Evolutionary conservation across 2,113 vertebrate species (phyloP).

Genomic region (Dinomys branickii): DNA sequence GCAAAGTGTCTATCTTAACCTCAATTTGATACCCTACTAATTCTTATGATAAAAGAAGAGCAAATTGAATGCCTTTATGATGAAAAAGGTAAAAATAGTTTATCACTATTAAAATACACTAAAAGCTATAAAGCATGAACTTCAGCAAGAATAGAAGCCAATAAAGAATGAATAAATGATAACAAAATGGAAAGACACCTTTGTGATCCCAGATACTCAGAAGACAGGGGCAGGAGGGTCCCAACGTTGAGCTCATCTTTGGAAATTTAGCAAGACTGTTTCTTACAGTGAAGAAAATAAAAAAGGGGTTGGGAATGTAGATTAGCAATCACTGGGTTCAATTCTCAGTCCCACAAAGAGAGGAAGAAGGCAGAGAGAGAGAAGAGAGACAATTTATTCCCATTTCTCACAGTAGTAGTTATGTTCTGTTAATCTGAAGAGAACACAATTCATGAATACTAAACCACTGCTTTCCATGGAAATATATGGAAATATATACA

Average conservation of each 20-base stretch:
- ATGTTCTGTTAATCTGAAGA: not conserved
- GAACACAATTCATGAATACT: not conserved
- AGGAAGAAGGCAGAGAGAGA: not conserved
- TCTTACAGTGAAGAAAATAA: not conserved
- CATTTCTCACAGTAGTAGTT: not conserved
- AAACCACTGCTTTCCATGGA: not conserved
- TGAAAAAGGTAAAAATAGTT: slow-evolving; percentile 29
- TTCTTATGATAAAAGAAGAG: slow-evolving; percentile 50
- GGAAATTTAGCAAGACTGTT: not conserved
- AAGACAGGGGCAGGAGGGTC: not conserved
- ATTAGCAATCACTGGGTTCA: not conserved
- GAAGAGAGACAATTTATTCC: not conserved
- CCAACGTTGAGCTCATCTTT: not conserved
- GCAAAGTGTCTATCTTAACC: slow-evolving; percentile 15
- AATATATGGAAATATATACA: not conserved
- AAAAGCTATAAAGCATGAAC: slow-evolving; percentile 28
- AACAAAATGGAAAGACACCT: not conserved
- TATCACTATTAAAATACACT: not conserved
- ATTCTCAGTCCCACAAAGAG: not conserved
- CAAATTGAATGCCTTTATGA: slow-evolving; percentile 48
- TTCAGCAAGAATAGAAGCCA: slow-evolving; percentile 55
- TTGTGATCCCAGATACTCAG: not conserved
- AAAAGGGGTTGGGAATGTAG: not conserved
- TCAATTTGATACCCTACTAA: slow-evolving; percentile 47
- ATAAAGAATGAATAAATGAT: not conserved